A percentile compares a stretch with the other conserved stretches of the same genome.
Evolutionary conservation across 92 coral and sea anemone genomes (phyloP).

Genomic region (Anthopleura xanthogrammica): DNA sequence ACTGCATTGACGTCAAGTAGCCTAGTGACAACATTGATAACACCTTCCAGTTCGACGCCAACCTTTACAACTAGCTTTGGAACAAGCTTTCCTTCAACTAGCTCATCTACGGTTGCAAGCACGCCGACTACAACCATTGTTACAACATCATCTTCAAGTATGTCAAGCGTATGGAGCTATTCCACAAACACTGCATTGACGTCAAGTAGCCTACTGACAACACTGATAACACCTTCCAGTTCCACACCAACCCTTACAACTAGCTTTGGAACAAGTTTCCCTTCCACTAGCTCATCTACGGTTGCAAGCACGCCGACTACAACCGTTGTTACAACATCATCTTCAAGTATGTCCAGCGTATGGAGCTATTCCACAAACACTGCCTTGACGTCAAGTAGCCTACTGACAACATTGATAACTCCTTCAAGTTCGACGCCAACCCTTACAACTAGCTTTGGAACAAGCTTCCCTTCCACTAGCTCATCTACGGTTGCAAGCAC

Average conservation of each 20-base stretch:
- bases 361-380: neutral
- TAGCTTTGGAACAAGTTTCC: constrained; percentile 14
- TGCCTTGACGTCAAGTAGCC: no score
- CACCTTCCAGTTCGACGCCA: no score
- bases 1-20: no score
- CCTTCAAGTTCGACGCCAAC: no score
- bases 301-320: constrained; percentile 8
- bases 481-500: constrained; percentile 1
- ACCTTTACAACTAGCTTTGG: no score
- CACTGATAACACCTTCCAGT: constrained; percentile 16
- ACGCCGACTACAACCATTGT: constrained; percentile 6
- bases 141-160: constrained; percentile 18
- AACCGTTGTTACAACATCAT: constrained; percentile 11
- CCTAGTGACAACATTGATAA: no score
- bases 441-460: no score
- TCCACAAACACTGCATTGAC: constrained; percentile 28
- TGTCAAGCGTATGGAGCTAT: constrained; percentile 18
- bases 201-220: constrained; percentile 28
- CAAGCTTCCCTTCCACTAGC: neutral
- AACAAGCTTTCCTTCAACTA: neutral
- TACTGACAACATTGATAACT: no score
- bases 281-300: constrained; percentile 6
- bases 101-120: constrained; percentile 1
- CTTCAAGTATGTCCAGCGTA: constrained; percentile 20
- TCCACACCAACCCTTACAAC: neutral